phyloP scores from a whole-genome alignment of 92 coral and sea anemone genomes.

The Phenganax marumi region DNA sequence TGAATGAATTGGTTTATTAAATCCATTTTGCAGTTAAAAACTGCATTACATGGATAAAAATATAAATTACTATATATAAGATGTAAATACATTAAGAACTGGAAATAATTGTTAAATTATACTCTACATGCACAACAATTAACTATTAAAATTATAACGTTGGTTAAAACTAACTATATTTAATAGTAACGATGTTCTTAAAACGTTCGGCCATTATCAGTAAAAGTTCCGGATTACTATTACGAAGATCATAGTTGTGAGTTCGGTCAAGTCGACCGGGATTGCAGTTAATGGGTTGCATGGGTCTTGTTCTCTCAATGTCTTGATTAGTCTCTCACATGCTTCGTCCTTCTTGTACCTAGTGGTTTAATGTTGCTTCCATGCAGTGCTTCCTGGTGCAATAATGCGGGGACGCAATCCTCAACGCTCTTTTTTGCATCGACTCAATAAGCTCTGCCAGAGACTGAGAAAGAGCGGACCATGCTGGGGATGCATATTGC shows the following conservation, averaged over 20 bases:
- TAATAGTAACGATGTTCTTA: not conserved
- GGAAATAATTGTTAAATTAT: too few relatives aligned
- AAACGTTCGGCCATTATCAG: not conserved
- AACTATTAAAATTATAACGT: too few relatives aligned
- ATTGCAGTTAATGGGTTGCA: conserved; percentile 28
- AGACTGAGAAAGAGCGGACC: not conserved
- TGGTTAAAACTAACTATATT: too few relatives aligned
- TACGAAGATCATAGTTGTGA: conserved; percentile 35
- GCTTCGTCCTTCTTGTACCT: not conserved
- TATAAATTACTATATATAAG: too few relatives aligned
- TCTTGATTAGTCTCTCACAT: not conserved
- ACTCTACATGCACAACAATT: too few relatives aligned
- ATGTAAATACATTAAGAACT: too few relatives aligned
- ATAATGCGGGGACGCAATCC: not conserved
- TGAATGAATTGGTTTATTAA: too few relatives aligned
- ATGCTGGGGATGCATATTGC: too few relatives aligned
- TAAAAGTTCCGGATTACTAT: conserved; percentile 2
- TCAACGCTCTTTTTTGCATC: not conserved
- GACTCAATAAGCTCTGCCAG: not conserved
- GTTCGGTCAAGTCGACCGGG: conserved; percentile 36
- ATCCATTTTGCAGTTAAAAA: too few relatives aligned
- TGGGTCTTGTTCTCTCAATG: conserved; percentile 19
- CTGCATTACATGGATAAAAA: too few relatives aligned
- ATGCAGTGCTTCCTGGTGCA: not conserved
- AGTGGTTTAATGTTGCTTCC: too few relatives aligned